Percentiles rank a stretch among this genome's conserved stretches.
Conservation (phyloP, 1,140 invertebrate genomes). For the Argopecten irradians region DNA sequence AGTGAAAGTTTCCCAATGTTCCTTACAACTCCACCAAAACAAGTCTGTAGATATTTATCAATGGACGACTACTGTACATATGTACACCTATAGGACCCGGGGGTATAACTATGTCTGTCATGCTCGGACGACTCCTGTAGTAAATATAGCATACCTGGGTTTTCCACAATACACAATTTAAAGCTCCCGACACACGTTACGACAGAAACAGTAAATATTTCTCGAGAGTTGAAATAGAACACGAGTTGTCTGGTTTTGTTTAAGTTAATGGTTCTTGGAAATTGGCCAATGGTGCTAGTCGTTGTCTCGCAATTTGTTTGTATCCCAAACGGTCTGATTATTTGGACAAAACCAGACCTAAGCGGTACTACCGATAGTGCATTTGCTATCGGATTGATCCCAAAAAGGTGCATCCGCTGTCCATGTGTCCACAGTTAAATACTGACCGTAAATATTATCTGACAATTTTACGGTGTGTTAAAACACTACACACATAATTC, state of each 20-base stretch:
- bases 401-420: too few species aligned
- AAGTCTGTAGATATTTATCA: background rate
- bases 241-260: background rate
- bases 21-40: background rate
- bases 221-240: background rate
- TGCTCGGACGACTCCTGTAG: background rate
- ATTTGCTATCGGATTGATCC: too few species aligned
- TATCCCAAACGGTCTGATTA: background rate
- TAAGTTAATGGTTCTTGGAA: background rate
- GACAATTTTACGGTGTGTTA: too few species aligned
- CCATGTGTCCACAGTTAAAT: too few species aligned
- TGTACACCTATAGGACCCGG: background rate
- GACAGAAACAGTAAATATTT: background rate
- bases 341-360: too few species aligned
- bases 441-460: too few species aligned
- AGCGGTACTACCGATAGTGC: too few species aligned
- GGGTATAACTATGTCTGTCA: background rate
- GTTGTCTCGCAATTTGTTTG: background rate
- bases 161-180: background rate
- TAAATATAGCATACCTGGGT: conserved; percentile 2
- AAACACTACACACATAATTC: too few species aligned
- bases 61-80: background rate
- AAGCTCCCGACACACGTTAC: background rate
- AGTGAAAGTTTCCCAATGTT: background rate
- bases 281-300: background rate